Conservation (phyloP, 2,113 vertebrate species). For the Axis porcinus region DNA sequence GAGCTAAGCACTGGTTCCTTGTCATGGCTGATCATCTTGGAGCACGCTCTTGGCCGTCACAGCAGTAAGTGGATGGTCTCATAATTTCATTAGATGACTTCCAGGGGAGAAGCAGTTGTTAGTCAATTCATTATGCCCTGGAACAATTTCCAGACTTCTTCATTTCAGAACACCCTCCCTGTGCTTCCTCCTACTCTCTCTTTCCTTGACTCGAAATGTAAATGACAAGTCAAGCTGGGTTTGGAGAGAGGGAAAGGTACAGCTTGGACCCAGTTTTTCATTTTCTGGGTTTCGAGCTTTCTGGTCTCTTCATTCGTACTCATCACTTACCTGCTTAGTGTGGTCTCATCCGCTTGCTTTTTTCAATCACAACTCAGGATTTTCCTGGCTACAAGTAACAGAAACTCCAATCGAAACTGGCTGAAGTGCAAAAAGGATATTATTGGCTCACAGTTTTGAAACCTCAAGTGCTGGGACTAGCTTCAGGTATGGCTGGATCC, state of each 20-base stretch:
- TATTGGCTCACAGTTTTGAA: background rate
- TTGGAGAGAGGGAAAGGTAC: background rate
- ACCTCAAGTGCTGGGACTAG: background rate
- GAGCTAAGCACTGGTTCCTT: background rate
- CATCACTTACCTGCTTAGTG: no score
- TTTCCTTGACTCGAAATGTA: background rate
- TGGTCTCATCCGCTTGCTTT: background rate
- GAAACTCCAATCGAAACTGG: background rate
- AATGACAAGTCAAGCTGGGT: background rate
- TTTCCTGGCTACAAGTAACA: background rate
- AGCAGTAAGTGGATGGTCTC: accelerated
- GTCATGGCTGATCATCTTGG: background rate
- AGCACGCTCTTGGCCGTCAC: background rate
- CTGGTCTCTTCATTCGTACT: background rate
- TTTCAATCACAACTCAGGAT: background rate
- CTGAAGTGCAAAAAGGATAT: background rate
- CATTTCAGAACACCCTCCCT: background rate
- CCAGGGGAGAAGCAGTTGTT: background rate
- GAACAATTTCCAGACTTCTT: background rate
- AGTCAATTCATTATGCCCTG: background rate
- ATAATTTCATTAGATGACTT: background rate
- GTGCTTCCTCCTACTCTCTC: background rate
- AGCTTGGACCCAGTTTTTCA: background rate
- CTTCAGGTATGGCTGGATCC: background rate
- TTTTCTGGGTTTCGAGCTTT: background rate